Evolutionary conservation across 2,888 invertebrate genomes (phyloP).

Genomic region (Chirona hameri): DNA sequence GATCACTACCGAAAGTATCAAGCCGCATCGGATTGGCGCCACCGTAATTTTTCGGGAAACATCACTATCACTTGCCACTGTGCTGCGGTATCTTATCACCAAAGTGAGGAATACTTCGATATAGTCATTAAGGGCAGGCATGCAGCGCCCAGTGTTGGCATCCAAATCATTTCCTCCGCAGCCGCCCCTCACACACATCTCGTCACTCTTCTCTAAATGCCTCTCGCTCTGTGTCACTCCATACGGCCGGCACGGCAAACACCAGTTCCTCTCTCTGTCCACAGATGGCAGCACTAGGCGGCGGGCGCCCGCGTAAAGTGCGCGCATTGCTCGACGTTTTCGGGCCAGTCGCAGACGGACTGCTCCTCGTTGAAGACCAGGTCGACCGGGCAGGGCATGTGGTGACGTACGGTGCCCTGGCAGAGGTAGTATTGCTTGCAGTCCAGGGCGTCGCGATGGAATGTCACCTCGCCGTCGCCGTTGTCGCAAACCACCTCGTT

Average conservation of each 20-base stretch:
- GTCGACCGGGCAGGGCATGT: conserved; percentile 91
- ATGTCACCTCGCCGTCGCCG: conserved; percentile 92
- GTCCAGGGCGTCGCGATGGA: conserved; percentile 83
- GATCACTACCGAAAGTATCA: no score
- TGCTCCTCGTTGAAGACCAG: conserved; percentile 88
- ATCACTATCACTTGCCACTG: no score
- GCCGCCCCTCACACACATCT: no score
- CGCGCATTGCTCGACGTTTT: conserved; percentile 81
- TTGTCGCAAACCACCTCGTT: conserved; percentile 85
- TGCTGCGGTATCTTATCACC: no score
- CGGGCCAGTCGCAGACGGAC: conserved; percentile 94
- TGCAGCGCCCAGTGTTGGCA: no score
- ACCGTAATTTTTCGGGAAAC: no score
- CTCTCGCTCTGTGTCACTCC: not conserved
- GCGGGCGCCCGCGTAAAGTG: conserved; percentile 32
- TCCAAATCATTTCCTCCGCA: no score
- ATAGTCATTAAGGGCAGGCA: no score
- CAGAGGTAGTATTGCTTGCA: conserved; percentile 96
- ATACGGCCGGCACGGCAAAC: not conserved
- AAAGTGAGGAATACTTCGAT: no score
- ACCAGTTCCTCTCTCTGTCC: not conserved
- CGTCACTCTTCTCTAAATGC: no score
- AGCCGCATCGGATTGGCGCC: no score
- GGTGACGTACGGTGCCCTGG: conserved; percentile 89
- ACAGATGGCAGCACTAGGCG: not conserved